Percentiles rank a stretch among this genome's conserved stretches.
Conservation (phyloP, 2,797 vertebrate genomes). For the Silurus aristotelis region DNA sequence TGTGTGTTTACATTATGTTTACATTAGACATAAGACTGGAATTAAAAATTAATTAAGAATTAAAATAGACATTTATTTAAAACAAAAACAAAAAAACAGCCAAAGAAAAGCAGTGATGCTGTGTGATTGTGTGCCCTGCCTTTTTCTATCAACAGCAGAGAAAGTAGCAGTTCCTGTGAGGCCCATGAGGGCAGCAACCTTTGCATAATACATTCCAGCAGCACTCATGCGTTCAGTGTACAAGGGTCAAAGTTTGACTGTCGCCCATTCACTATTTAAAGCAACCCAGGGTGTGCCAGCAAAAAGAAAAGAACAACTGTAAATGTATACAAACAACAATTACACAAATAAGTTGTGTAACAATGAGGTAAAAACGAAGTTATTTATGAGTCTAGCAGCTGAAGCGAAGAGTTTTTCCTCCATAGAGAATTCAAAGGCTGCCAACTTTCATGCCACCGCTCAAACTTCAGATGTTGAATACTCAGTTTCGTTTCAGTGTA, state of each 20-base stretch:
- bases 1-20: too few species aligned
- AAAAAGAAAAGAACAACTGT: conserved; percentile 18
- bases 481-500: not conserved
- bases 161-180: conserved; percentile 35
- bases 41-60: not conserved
- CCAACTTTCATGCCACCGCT: not conserved
- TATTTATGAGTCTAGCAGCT: not conserved
- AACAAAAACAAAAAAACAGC: not conserved
- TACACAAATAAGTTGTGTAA: not conserved
- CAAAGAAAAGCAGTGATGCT: not conserved
- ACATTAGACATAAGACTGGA: not conserved
- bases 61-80: not conserved
- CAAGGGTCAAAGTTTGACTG: conserved; percentile 50
- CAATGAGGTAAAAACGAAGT: not conserved
- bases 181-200: conserved; percentile 6
- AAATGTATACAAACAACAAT: conserved; percentile 20
- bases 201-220: conserved; percentile 26
- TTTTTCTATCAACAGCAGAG: not conserved
- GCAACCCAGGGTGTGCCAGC: not conserved
- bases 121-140: not conserved
- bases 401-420: not conserved
- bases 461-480: not conserved
- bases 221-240: conserved; percentile 41
- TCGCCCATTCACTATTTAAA: conserved; percentile 21
- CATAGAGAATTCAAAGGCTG: not conserved